phyloP scores from a whole-genome alignment of 1,140 invertebrate species.

The Cyphomyrmex costatus region DNA sequence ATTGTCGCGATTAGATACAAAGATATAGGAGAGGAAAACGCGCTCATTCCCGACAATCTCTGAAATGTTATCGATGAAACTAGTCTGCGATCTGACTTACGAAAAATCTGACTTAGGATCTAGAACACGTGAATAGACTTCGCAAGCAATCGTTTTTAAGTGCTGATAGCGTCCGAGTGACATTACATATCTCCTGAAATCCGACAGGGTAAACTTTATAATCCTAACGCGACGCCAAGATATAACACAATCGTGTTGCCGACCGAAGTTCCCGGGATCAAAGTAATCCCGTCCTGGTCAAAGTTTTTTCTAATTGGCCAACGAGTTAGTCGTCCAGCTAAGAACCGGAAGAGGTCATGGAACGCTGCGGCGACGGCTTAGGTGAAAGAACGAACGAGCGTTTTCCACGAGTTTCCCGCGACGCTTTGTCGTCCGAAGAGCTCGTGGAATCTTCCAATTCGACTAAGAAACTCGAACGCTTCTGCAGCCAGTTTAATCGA shows the following conservation, averaged over 20 bases:
- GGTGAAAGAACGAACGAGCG: conserved; percentile 24
- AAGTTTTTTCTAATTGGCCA: conserved; percentile 77
- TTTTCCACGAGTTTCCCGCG: conserved; percentile 59
- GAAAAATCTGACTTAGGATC: neutral
- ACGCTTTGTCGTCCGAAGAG: conserved; percentile 55
- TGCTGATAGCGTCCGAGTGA: neutral
- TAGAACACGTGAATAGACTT: neutral
- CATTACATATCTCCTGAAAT: conserved; percentile 45
- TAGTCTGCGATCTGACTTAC: neutral
- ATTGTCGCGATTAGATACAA: neutral
- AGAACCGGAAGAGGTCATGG: conserved; percentile 13
- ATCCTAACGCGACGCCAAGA: conserved; percentile 46
- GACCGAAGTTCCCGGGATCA: conserved; percentile 55
- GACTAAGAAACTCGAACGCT: conserved; percentile 80
- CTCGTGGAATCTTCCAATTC: conserved; percentile 78
- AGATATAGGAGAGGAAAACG: neutral
- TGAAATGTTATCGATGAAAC: neutral
- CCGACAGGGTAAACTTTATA: conserved; percentile 56
- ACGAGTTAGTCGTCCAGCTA: conserved; percentile 15
- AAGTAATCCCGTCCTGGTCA: conserved; percentile 66
- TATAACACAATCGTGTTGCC: conserved; percentile 19
- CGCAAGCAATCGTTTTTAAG: conserved; percentile 18
- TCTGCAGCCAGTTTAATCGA: conserved; percentile 81
- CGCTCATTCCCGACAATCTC: neutral
- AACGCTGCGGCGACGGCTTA: conserved; percentile 31